These are phyloP conservation scores for Drosophila pullipes DNA, from an alignment of 2,888 invertebrate species.

Conservation along the genomic window DNA sequence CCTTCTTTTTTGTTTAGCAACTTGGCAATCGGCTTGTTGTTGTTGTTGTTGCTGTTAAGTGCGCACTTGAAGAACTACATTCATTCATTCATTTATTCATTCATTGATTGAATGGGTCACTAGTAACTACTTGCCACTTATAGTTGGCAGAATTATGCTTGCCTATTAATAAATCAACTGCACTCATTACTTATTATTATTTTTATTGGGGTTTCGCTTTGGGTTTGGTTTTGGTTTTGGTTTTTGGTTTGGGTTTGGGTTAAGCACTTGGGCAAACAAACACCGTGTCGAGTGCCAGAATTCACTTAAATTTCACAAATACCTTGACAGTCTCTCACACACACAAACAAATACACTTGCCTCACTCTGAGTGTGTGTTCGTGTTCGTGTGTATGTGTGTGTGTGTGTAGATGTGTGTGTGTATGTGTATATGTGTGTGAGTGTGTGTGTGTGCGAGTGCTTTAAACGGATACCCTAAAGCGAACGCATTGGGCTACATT, in stretches of 20 bases:
- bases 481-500: slow-evolving; percentile 76
- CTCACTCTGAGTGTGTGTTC: slow-evolving; percentile 15
- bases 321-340: slow-evolving; percentile 34
- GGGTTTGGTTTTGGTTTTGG: background rate
- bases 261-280: slow-evolving; percentile 33
- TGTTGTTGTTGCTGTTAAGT: background rate
- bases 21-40: slow-evolving; percentile 2
- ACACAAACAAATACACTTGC: slow-evolving; percentile 14
- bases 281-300: slow-evolving; percentile 23
- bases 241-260: slow-evolving; percentile 26
- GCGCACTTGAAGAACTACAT: background rate
- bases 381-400: slow-evolving; percentile 15
- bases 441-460: slow-evolving; percentile 39
- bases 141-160: slow-evolving; percentile 16
- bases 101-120: slow-evolving; percentile 5
- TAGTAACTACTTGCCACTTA: slow-evolving; percentile 2
- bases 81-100: slow-evolving; percentile 5
- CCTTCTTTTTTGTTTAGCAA: background rate
- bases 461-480: slow-evolving; percentile 74
- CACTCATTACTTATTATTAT: slow-evolving; percentile 31
- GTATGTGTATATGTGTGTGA: slow-evolving; percentile 14
- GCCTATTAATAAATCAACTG: slow-evolving; percentile 45
- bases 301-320: slow-evolving; percentile 49
- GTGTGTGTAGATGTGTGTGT: slow-evolving; percentile 1
- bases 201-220: background rate